A percentile compares a stretch with the other conserved stretches of the same genome.
These are phyloP conservation scores for Gallirallus australis DNA, from an alignment of 2,797 vertebrate species.

Conservation along the genomic window DNA sequence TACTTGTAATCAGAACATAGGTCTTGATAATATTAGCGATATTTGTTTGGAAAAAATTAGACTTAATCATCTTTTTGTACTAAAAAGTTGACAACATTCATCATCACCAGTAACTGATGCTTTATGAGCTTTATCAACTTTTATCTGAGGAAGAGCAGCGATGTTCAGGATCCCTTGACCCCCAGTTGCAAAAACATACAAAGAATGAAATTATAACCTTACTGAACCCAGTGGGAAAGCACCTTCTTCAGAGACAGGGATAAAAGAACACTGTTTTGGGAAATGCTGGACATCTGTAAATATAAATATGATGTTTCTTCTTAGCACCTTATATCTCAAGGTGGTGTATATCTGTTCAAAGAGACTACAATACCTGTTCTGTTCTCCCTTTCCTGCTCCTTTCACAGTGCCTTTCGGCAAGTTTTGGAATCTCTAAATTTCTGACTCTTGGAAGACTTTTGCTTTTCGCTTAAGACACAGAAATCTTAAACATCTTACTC, in stretches of 20 bases:
- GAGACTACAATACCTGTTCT: background rate
- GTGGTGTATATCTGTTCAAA: background rate
- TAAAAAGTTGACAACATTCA: background rate
- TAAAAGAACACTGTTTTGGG: background rate
- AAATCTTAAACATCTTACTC: background rate
- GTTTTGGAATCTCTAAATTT: background rate
- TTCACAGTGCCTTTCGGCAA: background rate
- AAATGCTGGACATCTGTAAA: background rate
- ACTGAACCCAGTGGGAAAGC: background rate
- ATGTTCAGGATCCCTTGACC: background rate
- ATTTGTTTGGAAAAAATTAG: background rate
- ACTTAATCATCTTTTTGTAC: background rate
- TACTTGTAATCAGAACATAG: background rate
- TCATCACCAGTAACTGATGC: background rate
- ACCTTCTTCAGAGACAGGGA: background rate
- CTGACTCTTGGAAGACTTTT: background rate
- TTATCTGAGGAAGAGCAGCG: background rate
- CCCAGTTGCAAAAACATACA: background rate
- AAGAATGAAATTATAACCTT: background rate
- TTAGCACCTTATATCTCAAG: no score
- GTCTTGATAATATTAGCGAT: background rate
- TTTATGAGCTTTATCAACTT: background rate
- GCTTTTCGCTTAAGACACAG: background rate
- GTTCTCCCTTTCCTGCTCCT: background rate
- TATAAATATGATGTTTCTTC: background rate